phyloP scores from a whole-genome alignment of 2,797 vertebrate species.

The Sarcophilus harrisii region DNA sequence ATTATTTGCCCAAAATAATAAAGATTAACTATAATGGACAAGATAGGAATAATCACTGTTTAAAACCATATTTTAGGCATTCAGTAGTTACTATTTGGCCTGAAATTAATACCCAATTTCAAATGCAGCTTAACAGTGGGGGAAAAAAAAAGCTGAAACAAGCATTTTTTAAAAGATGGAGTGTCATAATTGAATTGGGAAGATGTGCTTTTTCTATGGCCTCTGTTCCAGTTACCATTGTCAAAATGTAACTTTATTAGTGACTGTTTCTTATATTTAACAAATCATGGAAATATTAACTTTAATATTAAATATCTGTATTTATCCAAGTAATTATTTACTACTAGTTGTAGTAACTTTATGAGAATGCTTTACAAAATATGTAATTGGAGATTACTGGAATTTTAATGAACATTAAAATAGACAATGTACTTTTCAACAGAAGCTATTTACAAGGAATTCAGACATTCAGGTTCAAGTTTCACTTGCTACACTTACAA shows the following conservation, averaged over 20 bases:
- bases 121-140: constrained; percentile 6
- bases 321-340: constrained; percentile 62
- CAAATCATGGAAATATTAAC: constrained; percentile 10
- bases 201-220: constrained; percentile 35
- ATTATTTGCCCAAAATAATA: not conserved
- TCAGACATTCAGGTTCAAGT: not conserved
- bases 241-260: constrained; percentile 44
- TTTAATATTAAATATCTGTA: constrained; percentile 55
- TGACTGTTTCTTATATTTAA: constrained; percentile 4
- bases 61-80: not conserved
- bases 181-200: constrained; percentile 66
- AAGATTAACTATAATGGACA: not conserved
- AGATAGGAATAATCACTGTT: not conserved
- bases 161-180: constrained; percentile 55
- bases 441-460: not conserved
- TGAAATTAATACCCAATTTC: constrained; percentile 46
- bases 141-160: constrained; percentile 65
- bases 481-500: not conserved
- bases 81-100: not conserved
- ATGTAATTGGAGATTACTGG: constrained; percentile 62
- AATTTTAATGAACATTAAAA: constrained; percentile 64
- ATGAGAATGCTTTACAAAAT: constrained; percentile 38
- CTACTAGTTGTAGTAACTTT: constrained; percentile 47
- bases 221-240: constrained; percentile 43
- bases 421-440: constrained; percentile 52